These are phyloP conservation scores for Drosophila limbata DNA, from an alignment of 2,888 invertebrate genomes.

Conservation along the genomic window DNA sequence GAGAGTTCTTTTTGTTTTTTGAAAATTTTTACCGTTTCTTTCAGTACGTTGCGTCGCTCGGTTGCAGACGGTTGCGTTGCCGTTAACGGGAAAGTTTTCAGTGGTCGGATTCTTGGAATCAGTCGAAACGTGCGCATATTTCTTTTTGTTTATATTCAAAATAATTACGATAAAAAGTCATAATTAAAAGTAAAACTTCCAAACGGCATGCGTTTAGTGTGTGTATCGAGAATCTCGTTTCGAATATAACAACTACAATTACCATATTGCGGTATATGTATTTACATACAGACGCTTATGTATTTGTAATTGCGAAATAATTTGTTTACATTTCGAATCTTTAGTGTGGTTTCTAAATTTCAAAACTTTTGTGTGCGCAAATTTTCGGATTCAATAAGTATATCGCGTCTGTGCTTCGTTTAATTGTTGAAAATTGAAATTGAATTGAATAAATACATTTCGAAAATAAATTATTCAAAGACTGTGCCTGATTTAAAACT, in stretches of 20 bases:
- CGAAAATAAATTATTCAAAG: constrained; percentile 1
- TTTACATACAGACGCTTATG: background rate
- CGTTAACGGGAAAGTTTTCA: constrained; percentile 35
- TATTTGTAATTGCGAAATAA: constrained; percentile 64
- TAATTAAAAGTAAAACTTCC: constrained; percentile 57
- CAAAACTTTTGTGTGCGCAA: constrained; percentile 37
- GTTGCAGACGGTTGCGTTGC: constrained; percentile 51
- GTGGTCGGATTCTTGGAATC: constrained; percentile 47
- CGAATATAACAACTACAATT: constrained; percentile 25
- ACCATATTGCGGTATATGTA: constrained; percentile 20
- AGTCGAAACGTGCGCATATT: constrained; percentile 62
- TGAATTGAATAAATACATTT: constrained; percentile 13
- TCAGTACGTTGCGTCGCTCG: constrained; percentile 61
- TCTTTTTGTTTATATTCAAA: constrained; percentile 59
- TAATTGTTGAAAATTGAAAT: constrained; percentile 12
- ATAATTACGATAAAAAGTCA: constrained; percentile 59
- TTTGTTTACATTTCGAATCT: constrained; percentile 66
- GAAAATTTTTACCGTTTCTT: constrained; percentile 50
- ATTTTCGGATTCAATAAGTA: constrained; percentile 11
- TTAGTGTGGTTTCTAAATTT: constrained; percentile 48
- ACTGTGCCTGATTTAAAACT: background rate
- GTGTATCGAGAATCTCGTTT: constrained; percentile 13
- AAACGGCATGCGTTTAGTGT: constrained; percentile 35
- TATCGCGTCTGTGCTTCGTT: background rate
- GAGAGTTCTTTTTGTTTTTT: constrained; percentile 33